Conservation (phyloP, 2,888 invertebrate species). For the Parnassius glacialis region DNA sequence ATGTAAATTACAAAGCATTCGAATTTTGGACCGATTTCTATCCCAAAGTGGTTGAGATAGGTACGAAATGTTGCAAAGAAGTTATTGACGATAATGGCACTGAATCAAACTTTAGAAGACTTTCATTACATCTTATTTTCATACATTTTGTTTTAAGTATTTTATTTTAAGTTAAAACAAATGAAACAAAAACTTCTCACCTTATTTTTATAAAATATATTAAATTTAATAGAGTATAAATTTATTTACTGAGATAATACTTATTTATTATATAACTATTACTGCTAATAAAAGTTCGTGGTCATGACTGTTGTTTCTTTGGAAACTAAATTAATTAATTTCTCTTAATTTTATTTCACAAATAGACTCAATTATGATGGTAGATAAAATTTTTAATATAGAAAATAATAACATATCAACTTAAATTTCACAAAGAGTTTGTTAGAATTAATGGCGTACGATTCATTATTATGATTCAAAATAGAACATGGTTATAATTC, state of each 20-base stretch:
- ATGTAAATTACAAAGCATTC: slow-evolving; percentile 87
- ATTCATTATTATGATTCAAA: no score
- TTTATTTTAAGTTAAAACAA: slow-evolving; percentile 28
- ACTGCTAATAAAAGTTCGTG: slow-evolving; percentile 6
- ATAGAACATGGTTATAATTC: no score
- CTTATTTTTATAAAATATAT: slow-evolving; percentile 74
- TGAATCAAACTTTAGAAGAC: slow-evolving; percentile 42
- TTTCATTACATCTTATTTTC: slow-evolving; percentile 49
- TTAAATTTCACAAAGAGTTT: no score
- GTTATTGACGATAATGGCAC: slow-evolving; percentile 65
- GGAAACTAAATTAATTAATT: no score
- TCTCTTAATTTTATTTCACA: no score
- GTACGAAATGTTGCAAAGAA: slow-evolving; percentile 88
- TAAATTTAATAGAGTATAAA: slow-evolving; percentile 45
- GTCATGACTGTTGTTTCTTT: neutral
- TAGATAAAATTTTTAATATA: no score
- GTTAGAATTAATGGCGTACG: no score
- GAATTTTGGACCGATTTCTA: slow-evolving; percentile 93
- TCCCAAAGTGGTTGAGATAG: slow-evolving; percentile 86
- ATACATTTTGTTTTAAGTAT: slow-evolving; percentile 52
- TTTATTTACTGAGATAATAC: slow-evolving; percentile 54
- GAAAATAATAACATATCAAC: no score
- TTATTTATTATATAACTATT: slow-evolving; percentile 31
- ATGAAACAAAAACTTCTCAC: slow-evolving; percentile 38
- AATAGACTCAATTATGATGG: no score